Conservation (phyloP, 1,140 invertebrate species). For the Andricus grossulariae region DNA sequence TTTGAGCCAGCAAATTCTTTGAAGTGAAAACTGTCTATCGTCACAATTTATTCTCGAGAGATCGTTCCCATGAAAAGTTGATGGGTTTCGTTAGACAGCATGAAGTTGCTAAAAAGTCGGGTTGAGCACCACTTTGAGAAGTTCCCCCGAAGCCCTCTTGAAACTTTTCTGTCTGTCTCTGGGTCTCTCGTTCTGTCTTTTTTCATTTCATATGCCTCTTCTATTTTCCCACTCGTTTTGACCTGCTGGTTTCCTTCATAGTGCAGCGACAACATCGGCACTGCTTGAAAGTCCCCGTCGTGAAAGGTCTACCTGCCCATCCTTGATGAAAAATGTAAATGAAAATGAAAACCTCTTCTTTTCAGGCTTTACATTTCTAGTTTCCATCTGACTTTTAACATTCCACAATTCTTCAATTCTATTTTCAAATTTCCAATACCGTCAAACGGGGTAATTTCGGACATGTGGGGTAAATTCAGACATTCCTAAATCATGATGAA, state of each 20-base stretch:
- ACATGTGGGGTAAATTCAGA: too few species aligned
- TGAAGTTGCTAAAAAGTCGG: background rate
- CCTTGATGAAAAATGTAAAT: background rate
- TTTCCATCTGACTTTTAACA: too few species aligned
- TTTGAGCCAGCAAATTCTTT: background rate
- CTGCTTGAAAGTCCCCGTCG: slow-evolving; percentile 4
- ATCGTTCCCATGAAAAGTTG: background rate
- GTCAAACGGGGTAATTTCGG: too few species aligned
- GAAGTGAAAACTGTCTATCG: background rate
- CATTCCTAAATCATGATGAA: background rate
- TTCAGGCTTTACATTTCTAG: background rate
- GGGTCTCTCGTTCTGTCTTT: background rate
- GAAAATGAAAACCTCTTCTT: slow-evolving; percentile 5
- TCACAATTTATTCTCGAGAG: background rate
- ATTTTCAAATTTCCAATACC: too few species aligned
- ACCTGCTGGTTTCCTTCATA: slow-evolving; percentile 24
- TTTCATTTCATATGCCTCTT: background rate
- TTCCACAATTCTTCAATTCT: too few species aligned
- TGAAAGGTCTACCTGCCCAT: slow-evolving; percentile 3
- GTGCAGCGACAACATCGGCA: slow-evolving; percentile 5
- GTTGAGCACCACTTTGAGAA: slow-evolving; percentile 7
- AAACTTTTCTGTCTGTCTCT: background rate
- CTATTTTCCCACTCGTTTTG: slow-evolving; percentile 28
- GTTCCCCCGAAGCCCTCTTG: background rate
- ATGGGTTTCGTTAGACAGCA: background rate